phyloP scores from a whole-genome alignment of 2,797 vertebrate species.

The Heteromormyrus szaboi region DNA sequence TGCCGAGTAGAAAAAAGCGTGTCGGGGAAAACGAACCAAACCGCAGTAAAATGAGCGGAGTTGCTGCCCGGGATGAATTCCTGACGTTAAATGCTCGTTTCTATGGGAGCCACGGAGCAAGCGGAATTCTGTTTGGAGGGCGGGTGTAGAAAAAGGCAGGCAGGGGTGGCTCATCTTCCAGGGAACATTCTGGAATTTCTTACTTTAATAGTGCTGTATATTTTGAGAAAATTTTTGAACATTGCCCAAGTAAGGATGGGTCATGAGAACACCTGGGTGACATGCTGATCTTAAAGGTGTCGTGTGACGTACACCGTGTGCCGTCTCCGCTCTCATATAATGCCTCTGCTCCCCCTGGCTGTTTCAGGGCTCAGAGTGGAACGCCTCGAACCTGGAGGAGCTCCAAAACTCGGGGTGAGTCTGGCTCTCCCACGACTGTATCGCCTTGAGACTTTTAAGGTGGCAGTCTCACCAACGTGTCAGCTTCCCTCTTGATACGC shows the following conservation, averaged over 20 bases:
- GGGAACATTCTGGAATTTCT: neutral
- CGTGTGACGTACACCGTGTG: no score
- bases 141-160: neutral
- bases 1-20: neutral
- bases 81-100: neutral
- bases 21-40: neutral
- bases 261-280: neutral
- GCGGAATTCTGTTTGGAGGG: neutral
- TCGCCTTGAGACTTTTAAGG: neutral
- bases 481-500: neutral
- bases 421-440: slow-evolving; percentile 1
- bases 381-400: slow-evolving; percentile 96
- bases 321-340: neutral
- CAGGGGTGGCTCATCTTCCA: neutral
- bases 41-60: neutral
- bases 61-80: neutral
- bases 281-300: neutral
- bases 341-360: neutral
- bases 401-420: slow-evolving; percentile 88
- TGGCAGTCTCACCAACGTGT: neutral
- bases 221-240: neutral
- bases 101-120: neutral
- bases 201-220: neutral
- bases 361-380: slow-evolving; percentile 95
- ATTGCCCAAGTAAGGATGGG: neutral